Base-by-base conservation (phyloP, 1,140 invertebrate genomes). In the Drosophila oshimai region DNA sequence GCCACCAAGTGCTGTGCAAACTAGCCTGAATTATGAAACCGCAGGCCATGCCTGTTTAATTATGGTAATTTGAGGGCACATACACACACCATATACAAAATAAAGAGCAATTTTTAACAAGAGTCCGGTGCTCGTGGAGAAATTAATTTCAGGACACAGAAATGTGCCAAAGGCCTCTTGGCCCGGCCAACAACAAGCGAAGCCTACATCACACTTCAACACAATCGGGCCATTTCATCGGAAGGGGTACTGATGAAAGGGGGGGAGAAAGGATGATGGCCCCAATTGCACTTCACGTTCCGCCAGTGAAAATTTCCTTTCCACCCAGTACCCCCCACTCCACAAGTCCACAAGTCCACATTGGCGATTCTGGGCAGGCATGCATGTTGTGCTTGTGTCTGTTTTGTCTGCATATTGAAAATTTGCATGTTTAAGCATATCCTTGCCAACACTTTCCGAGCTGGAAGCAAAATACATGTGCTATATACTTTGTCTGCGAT, bases 181-280 rank as follows among this genome's bases (percentile, higher is more conserved):
- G 77, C 64, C 68, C 53, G 77, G 41, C 81, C 75, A 86, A 87
- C 81, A 83, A 84, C 81, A 87, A 87, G 77, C 86, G 86, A 89
- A 81, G 86, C 86, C 86, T 86, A 89, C 80, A 89, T 89, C 86
- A 89, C 86, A 89, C 86, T 86, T 89, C 86, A 89, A 89, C 86
- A 89, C 86, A 89, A 89, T 89, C 86, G 68, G 80, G 81, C 87
- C 74, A 81, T 87, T 89, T 86, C 87, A 87, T 81, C 80, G 77
- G 72, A 71, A 78, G 64, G 73, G 61, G 60, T 46, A 13, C 18
- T 36, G 53, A 15, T 24, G 45, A 55, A 13, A 24, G 24, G 36
- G 28, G 22, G 5, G 28, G 28, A 29, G n/a, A 7, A 7, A 3
- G 29, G 55, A 44, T 44, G 39, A 45, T 50, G 49, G 39, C 60